A percentile compares a stretch with the other conserved stretches of the same genome.
These are phyloP conservation scores for Tachysurus vachellii DNA, from an alignment of 2,113 vertebrate species.

Conservation along the genomic window DNA sequence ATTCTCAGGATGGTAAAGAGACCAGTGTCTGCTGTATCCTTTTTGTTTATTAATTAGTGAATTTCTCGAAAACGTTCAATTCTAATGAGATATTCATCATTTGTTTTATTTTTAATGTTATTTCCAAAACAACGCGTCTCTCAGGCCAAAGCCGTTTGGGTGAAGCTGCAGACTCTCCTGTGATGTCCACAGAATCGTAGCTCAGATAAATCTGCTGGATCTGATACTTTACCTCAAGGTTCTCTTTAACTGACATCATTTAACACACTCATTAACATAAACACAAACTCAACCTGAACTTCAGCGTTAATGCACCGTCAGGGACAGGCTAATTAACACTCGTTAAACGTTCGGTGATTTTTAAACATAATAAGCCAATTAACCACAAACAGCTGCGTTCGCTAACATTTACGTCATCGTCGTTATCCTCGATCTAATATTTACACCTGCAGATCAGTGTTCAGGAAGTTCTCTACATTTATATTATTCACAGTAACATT, in stretches of 20 bases:
- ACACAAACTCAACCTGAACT: background rate
- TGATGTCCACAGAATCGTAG: constrained; percentile 55
- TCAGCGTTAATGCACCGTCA: background rate
- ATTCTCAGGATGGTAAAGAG: background rate
- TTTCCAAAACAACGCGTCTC: constrained; percentile 58
- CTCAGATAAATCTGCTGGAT: background rate
- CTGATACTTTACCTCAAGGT: background rate
- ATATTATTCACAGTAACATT: background rate
- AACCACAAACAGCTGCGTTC: background rate
- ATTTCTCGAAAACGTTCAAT: background rate
- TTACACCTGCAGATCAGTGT: too few species aligned
- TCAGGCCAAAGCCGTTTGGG: constrained; percentile 39
- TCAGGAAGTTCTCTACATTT: background rate
- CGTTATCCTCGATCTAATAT: background rate
- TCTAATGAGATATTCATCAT: background rate
- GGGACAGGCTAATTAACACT: background rate
- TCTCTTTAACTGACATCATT: background rate
- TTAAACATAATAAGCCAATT: background rate
- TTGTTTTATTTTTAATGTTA: constrained; percentile 50
- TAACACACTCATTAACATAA: background rate
- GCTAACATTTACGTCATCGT: background rate
- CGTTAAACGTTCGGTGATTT: background rate
- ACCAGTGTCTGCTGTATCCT: constrained; percentile 14
- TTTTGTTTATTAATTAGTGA: background rate
- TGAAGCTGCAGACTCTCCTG: constrained; percentile 57